Evolutionary conservation across 2,797 vertebrate genomes (phyloP).

Genomic region (Muscicapa striata): DNA sequence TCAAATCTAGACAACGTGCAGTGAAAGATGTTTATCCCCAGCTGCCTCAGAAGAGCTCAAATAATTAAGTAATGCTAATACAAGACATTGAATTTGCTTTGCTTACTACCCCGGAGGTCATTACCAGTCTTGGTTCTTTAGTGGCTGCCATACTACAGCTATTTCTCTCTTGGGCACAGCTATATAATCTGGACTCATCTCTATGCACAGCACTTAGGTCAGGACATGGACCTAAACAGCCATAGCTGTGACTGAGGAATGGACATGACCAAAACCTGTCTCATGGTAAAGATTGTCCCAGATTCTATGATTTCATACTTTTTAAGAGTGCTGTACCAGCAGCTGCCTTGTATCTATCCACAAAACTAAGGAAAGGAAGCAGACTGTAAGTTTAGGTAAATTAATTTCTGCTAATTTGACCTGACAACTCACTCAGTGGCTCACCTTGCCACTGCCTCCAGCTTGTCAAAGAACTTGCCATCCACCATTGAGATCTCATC

Average conservation of each 20-base stretch:
- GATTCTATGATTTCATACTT: background rate
- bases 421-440: background rate
- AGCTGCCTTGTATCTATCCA: background rate
- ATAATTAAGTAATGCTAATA: background rate
- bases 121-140: background rate
- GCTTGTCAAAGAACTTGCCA: constrained; percentile 93
- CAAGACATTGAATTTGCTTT: background rate
- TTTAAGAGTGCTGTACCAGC: background rate
- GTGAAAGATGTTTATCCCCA: background rate
- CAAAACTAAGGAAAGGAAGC: background rate
- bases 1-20: background rate
- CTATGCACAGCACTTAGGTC: background rate
- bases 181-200: background rate
- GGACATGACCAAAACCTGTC: background rate
- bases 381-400: background rate
- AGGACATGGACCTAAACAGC: background rate
- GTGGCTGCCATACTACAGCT: background rate
- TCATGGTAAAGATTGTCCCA: background rate
- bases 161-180: background rate
- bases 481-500: constrained; percentile 99
- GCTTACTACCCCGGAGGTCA: background rate
- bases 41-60: background rate
- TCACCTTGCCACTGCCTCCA: constrained; percentile 93
- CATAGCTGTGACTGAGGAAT: background rate
- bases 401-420: background rate